These are phyloP conservation scores for Zaprionus kolodkinae DNA, from an alignment of 1,140 invertebrate species.

Conservation along the genomic window DNA sequence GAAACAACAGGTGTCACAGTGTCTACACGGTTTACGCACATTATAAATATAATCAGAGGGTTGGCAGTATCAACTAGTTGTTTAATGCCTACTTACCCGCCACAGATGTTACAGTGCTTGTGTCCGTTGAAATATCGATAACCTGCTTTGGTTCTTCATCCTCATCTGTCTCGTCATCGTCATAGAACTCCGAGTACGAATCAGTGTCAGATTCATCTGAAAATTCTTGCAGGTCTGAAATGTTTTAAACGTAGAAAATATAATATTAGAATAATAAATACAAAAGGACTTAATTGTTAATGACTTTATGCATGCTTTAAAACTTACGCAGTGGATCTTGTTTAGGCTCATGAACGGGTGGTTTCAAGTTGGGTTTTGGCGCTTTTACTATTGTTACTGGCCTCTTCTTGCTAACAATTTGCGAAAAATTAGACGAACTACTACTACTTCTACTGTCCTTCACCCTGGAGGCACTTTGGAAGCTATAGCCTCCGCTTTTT, in stretches of 20 bases:
- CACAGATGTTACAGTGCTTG: constrained; percentile 54
- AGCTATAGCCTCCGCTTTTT: not conserved
- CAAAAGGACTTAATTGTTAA: not conserved
- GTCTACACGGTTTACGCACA: constrained; percentile 76
- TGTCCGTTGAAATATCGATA: constrained; percentile 71
- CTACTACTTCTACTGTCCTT: constrained; percentile 42
- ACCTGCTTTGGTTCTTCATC: constrained; percentile 26
- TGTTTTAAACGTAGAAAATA: not conserved
- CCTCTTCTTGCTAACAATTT: constrained; percentile 35
- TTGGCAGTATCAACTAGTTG: constrained; percentile 78
- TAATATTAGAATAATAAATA: not conserved
- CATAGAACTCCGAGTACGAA: constrained; percentile 63
- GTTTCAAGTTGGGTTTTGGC: constrained; percentile 42
- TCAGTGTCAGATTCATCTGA: constrained; percentile 52
- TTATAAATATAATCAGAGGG: constrained; percentile 80
- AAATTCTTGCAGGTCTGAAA: constrained; percentile 45
- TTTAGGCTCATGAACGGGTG: constrained; percentile 57
- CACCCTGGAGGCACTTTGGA: constrained; percentile 8
- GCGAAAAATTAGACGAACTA: constrained; percentile 8
- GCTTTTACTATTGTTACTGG: constrained; percentile 63
- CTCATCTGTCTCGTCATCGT: constrained; percentile 54
- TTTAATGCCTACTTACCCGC: constrained; percentile 66
- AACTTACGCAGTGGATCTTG: constrained; percentile 63
- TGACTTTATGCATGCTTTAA: not conserved
- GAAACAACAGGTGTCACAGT: constrained; percentile 80